Conservation (phyloP, 2,113 vertebrate species). For the Cervus canadensis region DNA sequence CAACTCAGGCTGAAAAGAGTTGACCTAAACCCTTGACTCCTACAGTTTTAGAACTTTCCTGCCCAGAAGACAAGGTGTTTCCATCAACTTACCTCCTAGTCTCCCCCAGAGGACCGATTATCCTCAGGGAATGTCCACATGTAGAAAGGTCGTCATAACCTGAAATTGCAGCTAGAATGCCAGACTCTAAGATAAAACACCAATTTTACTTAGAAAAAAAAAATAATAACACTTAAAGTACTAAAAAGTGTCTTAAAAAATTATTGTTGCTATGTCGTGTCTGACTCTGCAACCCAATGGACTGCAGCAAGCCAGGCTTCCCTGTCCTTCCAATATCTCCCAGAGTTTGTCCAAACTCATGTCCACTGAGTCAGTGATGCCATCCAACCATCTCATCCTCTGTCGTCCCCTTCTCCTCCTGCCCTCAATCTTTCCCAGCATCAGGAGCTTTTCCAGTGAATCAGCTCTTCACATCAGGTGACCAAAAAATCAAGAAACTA, state of each 20-base stretch:
- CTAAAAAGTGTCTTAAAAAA: neutral
- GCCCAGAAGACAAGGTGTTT: neutral
- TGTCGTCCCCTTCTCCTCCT: neutral
- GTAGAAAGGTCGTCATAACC: neutral
- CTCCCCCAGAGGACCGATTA: neutral
- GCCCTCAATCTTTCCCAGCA: neutral
- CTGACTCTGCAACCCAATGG: neutral
- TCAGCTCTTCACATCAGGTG: neutral
- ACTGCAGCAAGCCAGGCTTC: neutral
- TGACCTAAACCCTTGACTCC: neutral
- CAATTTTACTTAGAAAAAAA: neutral
- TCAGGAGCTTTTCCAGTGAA: neutral
- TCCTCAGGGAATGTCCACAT: neutral
- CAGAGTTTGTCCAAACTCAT: neutral
- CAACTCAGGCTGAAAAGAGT: neutral
- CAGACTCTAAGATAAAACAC: neutral
- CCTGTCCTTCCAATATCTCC: neutral
- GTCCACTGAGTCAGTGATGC: neutral
- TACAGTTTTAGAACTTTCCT: neutral
- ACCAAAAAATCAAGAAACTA: neutral
- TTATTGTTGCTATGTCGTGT: neutral
- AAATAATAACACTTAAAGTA: neutral
- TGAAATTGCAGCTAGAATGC: neutral
- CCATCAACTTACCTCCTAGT: neutral
- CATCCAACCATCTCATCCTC: neutral